Evolutionary conservation across 2,797 vertebrate species (phyloP).

Genomic region (Emydoidea blandingii): DNA sequence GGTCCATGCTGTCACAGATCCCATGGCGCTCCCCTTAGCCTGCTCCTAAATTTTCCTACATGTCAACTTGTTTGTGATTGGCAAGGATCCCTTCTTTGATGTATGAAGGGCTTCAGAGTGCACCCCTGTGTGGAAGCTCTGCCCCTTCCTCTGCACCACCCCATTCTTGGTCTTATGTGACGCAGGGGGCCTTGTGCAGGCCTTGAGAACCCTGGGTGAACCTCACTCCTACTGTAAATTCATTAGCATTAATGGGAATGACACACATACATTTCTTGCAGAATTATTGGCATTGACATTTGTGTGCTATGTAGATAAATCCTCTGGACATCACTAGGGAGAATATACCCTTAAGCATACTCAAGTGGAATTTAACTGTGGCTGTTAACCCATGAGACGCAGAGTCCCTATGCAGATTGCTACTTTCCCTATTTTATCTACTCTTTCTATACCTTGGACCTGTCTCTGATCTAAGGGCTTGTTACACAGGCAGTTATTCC

Average conservation of each 20-base stretch:
- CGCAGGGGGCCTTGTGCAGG: background rate
- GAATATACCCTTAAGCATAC: background rate
- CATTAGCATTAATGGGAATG: background rate
- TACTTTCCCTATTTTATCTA: background rate
- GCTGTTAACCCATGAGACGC: background rate
- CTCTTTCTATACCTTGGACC: background rate
- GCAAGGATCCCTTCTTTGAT: background rate
- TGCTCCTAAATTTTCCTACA: background rate
- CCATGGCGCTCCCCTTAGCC: background rate
- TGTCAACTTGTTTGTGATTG: background rate
- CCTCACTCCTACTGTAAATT: background rate
- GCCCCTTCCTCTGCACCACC: background rate
- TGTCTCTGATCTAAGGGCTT: background rate
- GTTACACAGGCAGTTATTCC: no score
- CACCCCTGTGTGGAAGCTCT: background rate
- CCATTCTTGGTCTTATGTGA: background rate
- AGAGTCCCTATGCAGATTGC: background rate
- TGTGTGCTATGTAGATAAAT: background rate
- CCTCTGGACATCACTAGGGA: background rate
- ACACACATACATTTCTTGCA: background rate
- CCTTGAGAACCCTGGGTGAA: background rate
- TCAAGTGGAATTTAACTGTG: background rate
- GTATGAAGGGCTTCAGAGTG: background rate
- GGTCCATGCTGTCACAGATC: background rate
- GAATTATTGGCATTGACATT: background rate